Base-by-base conservation (phyloP, 2,888 invertebrate species). In the Parelbella ahira region DNA sequence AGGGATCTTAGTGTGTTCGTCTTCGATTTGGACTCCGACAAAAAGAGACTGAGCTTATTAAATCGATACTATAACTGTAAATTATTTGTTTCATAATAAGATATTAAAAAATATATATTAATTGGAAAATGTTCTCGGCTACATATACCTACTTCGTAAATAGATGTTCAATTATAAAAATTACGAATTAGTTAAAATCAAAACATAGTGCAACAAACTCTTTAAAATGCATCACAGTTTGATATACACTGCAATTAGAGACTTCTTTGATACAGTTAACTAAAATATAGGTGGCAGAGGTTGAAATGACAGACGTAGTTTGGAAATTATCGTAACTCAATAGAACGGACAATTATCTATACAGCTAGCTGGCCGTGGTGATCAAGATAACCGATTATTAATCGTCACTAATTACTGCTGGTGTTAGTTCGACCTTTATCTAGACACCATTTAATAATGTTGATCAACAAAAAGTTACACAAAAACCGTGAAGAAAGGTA, bases 301-400 rank as follows among this genome's bases (percentile, higher is more conserved):
- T 57, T 55, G 51, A 56, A 62, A 54, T 51, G 50, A 54, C 55
- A 58, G 21, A 12, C 20, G 27, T 21, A 60, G 61, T 39, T 39
- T 36, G 25, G 38, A 49, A 50, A 48, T 42, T 44, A 48, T 48
- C 50, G 47, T 52, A 53, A 53, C 50, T 42, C 45, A 50, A 51
- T 45, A 51, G 43, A 41, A 51, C 65, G 54, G 61, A 61, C 77
- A 79, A 82, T 82, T 81, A 83, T n/a, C n/a, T n/a, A n/a, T 68
- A 67, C 69, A 69, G 68, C 70, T 75, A 69, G 71, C 60, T 61
- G 69, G 54, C 56, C 50, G 59, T 66, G n/a, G n/a, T n/a, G 76
- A 86, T 86, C 86, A 73, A 87, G 87, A 87, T 87, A 87, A 83
- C 75, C 74, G 71, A 83, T 84, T 83, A 86, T 87, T 86, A 87